phyloP scores from a whole-genome alignment of 2,888 invertebrate species.

The Caenorhabditis afra region DNA sequence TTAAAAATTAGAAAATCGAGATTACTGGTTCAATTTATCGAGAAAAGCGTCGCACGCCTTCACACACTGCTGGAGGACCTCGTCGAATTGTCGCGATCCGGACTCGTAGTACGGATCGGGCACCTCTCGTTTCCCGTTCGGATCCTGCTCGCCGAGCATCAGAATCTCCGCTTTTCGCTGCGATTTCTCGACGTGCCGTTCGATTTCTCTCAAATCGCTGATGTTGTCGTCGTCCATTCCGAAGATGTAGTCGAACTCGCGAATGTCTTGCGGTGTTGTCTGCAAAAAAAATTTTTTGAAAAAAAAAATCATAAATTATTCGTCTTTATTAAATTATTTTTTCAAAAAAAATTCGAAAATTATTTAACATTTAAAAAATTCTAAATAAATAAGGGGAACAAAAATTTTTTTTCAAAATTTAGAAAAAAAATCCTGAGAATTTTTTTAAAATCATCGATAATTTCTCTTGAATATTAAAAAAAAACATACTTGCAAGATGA shows the following conservation, averaged over 20 bases:
- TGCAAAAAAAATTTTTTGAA: constrained; percentile 80
- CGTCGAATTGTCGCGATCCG: constrained; percentile 86
- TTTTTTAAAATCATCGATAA: no score
- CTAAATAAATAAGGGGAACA: no score
- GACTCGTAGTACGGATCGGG: constrained; percentile 92
- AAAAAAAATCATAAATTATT: constrained; percentile 8
- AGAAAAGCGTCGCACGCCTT: constrained; percentile 86
- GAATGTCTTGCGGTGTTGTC: constrained; percentile 88
- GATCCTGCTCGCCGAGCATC: constrained; percentile 91
- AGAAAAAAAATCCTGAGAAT: no score
- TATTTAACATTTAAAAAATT: no score
- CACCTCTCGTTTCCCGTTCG: constrained; percentile 83
- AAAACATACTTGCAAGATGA: no score
- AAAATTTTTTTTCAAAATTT: no score
- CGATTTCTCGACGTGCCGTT: constrained; percentile 66
- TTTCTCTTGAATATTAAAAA: no score
- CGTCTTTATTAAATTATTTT: background rate
- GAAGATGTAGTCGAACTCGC: constrained; percentile 90
- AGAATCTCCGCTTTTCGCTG: constrained; percentile 87
- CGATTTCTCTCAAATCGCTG: constrained; percentile 80
- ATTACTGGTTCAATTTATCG: constrained; percentile 67
- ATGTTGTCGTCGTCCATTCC: constrained; percentile 94
- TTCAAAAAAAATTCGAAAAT: no score
- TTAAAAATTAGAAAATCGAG: background rate
- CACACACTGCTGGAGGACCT: constrained; percentile 86